Percentiles rank a stretch among this genome's conserved stretches.
phyloP scores from a whole-genome alignment of 2,888 invertebrate species.

The Tupiocoris notatus region DNA sequence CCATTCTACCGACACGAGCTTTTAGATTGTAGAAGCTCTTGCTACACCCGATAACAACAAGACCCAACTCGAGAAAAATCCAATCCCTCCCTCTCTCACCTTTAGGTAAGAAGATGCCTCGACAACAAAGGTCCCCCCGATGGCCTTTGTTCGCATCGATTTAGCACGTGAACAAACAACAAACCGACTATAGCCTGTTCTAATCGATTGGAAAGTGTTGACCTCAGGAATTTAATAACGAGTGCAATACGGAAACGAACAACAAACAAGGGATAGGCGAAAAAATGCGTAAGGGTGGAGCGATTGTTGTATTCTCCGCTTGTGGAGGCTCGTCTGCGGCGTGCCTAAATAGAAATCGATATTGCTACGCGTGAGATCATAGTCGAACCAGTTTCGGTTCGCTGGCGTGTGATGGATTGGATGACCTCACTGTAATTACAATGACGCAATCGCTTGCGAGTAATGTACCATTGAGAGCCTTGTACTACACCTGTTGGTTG shows the following conservation, averaged over 20 bases:
- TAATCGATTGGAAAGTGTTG: conserved; percentile 23
- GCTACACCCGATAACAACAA: conserved; percentile 30
- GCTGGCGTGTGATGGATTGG: neutral
- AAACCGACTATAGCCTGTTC: conserved; percentile 9
- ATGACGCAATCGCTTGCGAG: neutral
- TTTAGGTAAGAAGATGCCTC: neutral
- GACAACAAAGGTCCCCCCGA: conserved; percentile 2
- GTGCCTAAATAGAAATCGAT: neutral
- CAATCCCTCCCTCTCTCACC: conserved; percentile 14
- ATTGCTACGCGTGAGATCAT: neutral
- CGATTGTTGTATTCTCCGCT: neutral
- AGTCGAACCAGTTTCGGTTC: neutral
- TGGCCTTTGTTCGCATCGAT: neutral
- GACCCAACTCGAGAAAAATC: conserved; percentile 30
- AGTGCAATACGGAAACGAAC: neutral
- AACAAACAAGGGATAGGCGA: neutral
- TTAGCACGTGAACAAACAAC: neutral
- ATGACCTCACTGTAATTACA: neutral
- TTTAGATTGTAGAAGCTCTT: conserved; percentile 24
- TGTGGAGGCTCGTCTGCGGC: neutral
- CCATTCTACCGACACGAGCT: neutral
- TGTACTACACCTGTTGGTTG: neutral
- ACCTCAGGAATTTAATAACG: conserved; percentile 30
- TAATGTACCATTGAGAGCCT: neutral
- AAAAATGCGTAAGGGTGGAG: neutral